Evolutionary conservation across 2,888 invertebrate species (phyloP), one percentile per base, ranked within the genome.

Genomic region (Clunio marinus): DNA sequence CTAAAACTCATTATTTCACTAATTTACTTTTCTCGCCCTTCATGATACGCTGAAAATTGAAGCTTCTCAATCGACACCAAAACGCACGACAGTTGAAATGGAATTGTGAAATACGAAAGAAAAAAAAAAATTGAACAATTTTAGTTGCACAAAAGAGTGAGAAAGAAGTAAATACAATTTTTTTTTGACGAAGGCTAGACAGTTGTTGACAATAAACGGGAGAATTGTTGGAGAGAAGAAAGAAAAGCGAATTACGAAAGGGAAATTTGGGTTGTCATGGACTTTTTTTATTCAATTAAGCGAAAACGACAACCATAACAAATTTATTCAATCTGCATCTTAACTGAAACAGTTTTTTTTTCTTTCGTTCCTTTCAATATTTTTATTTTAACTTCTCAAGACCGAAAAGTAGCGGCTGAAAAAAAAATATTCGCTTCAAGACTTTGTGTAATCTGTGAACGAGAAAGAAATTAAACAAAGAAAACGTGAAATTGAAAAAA

Each of bases 261-360:
- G 62, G 62, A 62, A 62, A 24, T 57, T 57, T 27, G 63, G 46
- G 17, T 37, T 63, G 63, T 63, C 63, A 63, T 63, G 63, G 63
- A 63, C n/a, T n/a, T 45, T 63, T 51, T 15, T 62, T 27, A 63
- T 63, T 63, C 45, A 63, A 63, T 63, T 63, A 63, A 63, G 60
- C 37, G n/a, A 28, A 63, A 63, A 46, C 63, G 63, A 63, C 63
- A 63, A 28, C 63, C 63, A 46, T 63, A 63, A 63, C 63, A 63
- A 63, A 63, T 63, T 63, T 46, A 63, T 63, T 46, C 45, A 63
- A 63, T 63, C 63, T 63, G 63, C 63, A 45, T 63, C 46, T 17
- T 32, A 4, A 3, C 57, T 15, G 15, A 15, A 45, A 4, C 45
- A 15, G 3, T 15, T 57, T 10, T 57, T 27, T 28, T 10, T 60